Base-by-base conservation (phyloP, 1,140 invertebrate species). In the Aporrectodea caliginosa region DNA sequence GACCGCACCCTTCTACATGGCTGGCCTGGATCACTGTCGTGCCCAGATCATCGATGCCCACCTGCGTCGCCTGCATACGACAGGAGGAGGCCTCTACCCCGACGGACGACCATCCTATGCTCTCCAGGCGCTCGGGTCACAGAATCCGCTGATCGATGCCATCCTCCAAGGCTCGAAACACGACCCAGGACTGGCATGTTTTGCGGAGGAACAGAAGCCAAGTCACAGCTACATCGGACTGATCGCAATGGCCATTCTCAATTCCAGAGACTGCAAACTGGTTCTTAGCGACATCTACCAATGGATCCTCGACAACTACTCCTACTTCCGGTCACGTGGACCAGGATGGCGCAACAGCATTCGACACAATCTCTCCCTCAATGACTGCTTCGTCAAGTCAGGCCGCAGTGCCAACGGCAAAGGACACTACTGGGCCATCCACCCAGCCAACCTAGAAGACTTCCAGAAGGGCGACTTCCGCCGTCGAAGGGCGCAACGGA, bases 211-310 rank as follows among this genome's bases (percentile, higher is more conserved):
- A 85, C 95, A 96, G 0, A 98, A 98, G 84, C 96, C 96, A 0
- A 95, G 96, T 84, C 94, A 96, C 87, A 95, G 94, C 84, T 99
- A 99, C 89, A 99, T 99, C 83, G 97, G 88, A 33, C 83, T 89
- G 16, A 89, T 89, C 58, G 86, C 96, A 0, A 98, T 98, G 95
- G 97, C 97, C 0, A 99, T 99, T 78, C 90, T 99, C 0, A 95
- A 93, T 82, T 93, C 93, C 0, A 92, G 94, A 0, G 97, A 99
- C n/a, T 92, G 93, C 79, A 98, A 98, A 86, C 90, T 99, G 2
- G 96, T 99, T 0, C 90, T 99, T 0, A 97, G 95, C 22, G 98
- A 99, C 85, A 99, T 99, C 82, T 99, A 99, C 86, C 95, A 98
- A 84, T 97, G 98, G 87, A 99, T 99, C 80, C 88, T 98, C 30